Base-by-base conservation (phyloP, 2,888 invertebrate genomes). In the Yponomeuta sedellus region DNA sequence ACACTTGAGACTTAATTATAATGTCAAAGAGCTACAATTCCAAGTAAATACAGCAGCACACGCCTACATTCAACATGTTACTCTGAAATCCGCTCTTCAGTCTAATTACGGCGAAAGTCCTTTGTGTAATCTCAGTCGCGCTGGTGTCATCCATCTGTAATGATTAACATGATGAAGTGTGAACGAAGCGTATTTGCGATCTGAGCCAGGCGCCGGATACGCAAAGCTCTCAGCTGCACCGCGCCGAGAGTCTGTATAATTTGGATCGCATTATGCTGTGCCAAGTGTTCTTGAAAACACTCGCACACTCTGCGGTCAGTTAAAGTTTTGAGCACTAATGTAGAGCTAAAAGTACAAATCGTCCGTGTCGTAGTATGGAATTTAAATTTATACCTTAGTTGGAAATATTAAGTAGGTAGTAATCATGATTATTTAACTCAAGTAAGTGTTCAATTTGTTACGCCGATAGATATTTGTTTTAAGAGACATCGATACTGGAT, bases 81-180 rank as follows among this genome's bases (percentile, higher is more conserved):
- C 34, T 5, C 34, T 34, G 34, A 34, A 52, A 52, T 52, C 10
- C 1, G 44, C 44, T 52, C 44, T 16, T 16, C 44, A 52, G 16
- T 52, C 44, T 52, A 52, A 52, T 52, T 52, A 52, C 44, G 44
- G 16, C 44, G 44, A 52, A 52, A 52, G 44, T 52, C 44, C 44
- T 52, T 52, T 52, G 44, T 52, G 12, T 52, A 52, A 52, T 52
- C 44, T 52, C 44, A 52, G 44, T 52, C 44, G 2, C 44, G 44
- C 44, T 52, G 44, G 44, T 52, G 16, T 16, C 44, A 52, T 52
- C 44, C 44, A 52, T 52, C 44, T 52, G 44, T 52, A 52, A 52
- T 52, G 16, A 52, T 52, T 52, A 52, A 16, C 44, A 52, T 52
- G 44, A 52, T 52, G 44, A 52, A 52, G 16, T 52, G 44, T 52